Conservation (phyloP, 2,888 invertebrate species). For the Cephus nigrinus region DNA sequence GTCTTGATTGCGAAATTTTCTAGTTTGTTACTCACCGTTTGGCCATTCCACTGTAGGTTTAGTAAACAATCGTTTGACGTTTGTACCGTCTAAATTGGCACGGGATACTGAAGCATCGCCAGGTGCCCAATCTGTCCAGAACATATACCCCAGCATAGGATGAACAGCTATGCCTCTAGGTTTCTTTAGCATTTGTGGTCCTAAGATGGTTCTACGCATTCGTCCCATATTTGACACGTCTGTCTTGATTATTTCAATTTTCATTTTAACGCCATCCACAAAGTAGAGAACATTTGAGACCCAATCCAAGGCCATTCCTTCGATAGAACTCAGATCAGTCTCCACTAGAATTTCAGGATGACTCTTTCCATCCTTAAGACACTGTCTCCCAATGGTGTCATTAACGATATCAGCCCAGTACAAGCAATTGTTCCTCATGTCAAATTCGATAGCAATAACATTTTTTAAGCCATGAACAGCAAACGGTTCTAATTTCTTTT, state of each 20-base stretch:
- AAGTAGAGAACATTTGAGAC: slow-evolving; percentile 88
- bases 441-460: slow-evolving; percentile 89
- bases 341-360: slow-evolving; percentile 79
- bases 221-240: slow-evolving; percentile 72
- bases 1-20: background rate
- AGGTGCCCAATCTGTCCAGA: slow-evolving; percentile 91
- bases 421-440: slow-evolving; percentile 84
- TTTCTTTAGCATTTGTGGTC: slow-evolving; percentile 74
- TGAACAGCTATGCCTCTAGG: slow-evolving; percentile 87
- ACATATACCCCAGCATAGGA: slow-evolving; percentile 82
- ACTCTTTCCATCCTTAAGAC: slow-evolving; percentile 75
- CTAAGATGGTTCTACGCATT: slow-evolving; percentile 82
- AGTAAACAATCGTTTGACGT: slow-evolving; percentile 74
- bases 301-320: slow-evolving; percentile 92
- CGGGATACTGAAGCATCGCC: slow-evolving; percentile 82
- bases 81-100: slow-evolving; percentile 82
- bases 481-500: slow-evolving; percentile 72
- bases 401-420: slow-evolving; percentile 89
- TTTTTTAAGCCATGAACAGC: slow-evolving; percentile 80
- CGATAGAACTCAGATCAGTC: slow-evolving; percentile 81
- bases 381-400: slow-evolving; percentile 82
- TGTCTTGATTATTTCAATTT: slow-evolving; percentile 84
- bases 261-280: slow-evolving; percentile 82
- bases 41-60: slow-evolving; percentile 83
- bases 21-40: slow-evolving; percentile 70